phyloP scores from a whole-genome alignment of 2,797 vertebrate genomes.

The Intellagama lesueurii region DNA sequence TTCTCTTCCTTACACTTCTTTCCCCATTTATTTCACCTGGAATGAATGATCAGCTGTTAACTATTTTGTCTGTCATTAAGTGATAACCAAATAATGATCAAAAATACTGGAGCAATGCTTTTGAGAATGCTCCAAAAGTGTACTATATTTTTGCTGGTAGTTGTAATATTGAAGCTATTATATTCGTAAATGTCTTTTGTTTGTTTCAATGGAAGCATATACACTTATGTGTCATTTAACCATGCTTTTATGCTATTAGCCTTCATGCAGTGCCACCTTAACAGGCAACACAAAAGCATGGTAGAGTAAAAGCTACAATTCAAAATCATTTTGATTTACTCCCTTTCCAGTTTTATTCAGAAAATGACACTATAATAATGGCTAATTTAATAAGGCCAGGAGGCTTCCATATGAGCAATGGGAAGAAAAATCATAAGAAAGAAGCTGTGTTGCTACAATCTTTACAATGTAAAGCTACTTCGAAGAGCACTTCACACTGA shows the following conservation, averaged over 20 bases:
- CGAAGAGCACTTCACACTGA: neutral
- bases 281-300: neutral
- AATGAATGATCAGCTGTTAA: too few species aligned
- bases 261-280: neutral
- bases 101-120: constrained; percentile 1
- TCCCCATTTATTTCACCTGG: too few species aligned
- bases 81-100: neutral
- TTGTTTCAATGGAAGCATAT: neutral
- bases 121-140: neutral
- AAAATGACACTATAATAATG: neutral
- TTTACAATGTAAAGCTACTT: neutral
- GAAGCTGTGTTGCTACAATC: neutral
- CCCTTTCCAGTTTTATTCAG: neutral
- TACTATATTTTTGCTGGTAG: neutral
- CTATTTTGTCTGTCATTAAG: neutral
- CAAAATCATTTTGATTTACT: neutral
- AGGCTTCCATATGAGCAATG: neutral
- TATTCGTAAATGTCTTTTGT: neutral
- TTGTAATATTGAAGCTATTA: neutral
- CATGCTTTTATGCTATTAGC: neutral
- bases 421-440: neutral
- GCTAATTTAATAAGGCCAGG: neutral
- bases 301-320: neutral
- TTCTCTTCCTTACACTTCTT: too few species aligned
- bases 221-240: neutral